Base-by-base conservation (phyloP, 1,140 invertebrate genomes). In the Pteromalus puparum region DNA sequence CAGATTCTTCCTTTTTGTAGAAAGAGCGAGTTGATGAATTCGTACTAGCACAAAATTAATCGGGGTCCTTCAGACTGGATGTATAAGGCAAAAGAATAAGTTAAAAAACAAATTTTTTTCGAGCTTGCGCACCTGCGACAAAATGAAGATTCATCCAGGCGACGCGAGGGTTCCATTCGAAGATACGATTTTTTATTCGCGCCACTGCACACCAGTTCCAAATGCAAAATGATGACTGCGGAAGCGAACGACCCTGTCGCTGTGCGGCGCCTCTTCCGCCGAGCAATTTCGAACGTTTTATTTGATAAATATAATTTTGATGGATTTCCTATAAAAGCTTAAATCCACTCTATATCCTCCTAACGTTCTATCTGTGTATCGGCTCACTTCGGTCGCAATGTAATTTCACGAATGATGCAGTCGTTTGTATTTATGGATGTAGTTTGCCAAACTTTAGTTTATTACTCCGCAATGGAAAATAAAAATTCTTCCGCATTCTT, bases 191-290 rank as follows among this genome's bases (percentile, higher is more conserved):
- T 38, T 74, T 61, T 61, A 61, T 61, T 61, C 18, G 53, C 53
- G 53, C 53, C 2, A 61, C 53, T 61, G 18, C 46, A 38, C 6
- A 38, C 6, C 34, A 10, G 34, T 21, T n/a, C 34, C 21, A 30
- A 74, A 74, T 74, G 34, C 28, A 42, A 74, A 74, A 10, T n/a
- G 34, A 74, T 74, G 72, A 74, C 72, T 21, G 72, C 21, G 68
- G 26, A 21, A 70, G 15, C 67, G 67, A 26, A 24, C 24, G n/a
- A 9, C 12, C 67, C 24, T 26, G 24, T n/a, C n/a, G n/a, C n/a
- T n/a, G n/a, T n/a, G n/a, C n/a, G n/a, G n/a, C n/a, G n/a, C 15
- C 67, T 3, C 67, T 30, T 2, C n/a, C 67, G 67, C 9, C 13
- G 2, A 28, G 28, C 28, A 70, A 70, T 70, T 70, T 73, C 72